These are phyloP conservation scores for Pseudomyrmex concolor DNA, from an alignment of 1,140 invertebrate species.

Conservation along the genomic window DNA sequence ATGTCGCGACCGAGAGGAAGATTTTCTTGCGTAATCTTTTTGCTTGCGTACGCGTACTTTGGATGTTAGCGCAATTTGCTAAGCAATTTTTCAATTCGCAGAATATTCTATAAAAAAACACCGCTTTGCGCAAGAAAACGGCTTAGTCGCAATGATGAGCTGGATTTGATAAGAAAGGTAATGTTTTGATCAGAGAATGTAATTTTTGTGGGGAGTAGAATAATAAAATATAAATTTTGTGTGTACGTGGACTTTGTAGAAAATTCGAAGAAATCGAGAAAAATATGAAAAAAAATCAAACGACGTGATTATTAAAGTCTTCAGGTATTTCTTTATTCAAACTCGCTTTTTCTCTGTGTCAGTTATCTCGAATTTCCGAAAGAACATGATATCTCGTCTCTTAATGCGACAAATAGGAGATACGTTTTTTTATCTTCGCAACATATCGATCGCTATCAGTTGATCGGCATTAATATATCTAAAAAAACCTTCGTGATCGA, in stretches of 20 bases:
- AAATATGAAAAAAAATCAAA: too few relatives aligned
- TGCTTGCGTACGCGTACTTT: constrained; percentile 5
- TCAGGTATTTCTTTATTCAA: too few relatives aligned
- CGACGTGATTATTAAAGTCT: too few relatives aligned
- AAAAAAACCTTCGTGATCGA: constrained; percentile 5
- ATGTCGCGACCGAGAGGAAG: constrained; percentile 58
- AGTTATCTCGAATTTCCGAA: constrained; percentile 12
- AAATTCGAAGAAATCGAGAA: too few relatives aligned
- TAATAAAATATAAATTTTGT: too few relatives aligned
- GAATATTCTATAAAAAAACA: background rate
- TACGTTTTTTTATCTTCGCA: constrained; percentile 22
- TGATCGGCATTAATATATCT: background rate
- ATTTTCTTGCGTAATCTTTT: constrained; percentile 52
- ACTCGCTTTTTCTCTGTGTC: background rate
- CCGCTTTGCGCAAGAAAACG: background rate
- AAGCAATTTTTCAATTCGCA: constrained; percentile 13
- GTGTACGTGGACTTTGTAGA: too few relatives aligned
- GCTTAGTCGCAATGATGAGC: background rate
- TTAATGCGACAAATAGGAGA: constrained; percentile 5
- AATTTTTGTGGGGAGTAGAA: too few relatives aligned
- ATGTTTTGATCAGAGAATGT: too few relatives aligned
- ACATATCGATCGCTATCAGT: background rate
- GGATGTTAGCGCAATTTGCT: constrained; percentile 31
- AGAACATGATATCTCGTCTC: background rate
- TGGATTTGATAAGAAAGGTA: too few relatives aligned